Conservation (phyloP, 64 coral and sea anemone genomes). For the Pocillopora damicornis region DNA sequence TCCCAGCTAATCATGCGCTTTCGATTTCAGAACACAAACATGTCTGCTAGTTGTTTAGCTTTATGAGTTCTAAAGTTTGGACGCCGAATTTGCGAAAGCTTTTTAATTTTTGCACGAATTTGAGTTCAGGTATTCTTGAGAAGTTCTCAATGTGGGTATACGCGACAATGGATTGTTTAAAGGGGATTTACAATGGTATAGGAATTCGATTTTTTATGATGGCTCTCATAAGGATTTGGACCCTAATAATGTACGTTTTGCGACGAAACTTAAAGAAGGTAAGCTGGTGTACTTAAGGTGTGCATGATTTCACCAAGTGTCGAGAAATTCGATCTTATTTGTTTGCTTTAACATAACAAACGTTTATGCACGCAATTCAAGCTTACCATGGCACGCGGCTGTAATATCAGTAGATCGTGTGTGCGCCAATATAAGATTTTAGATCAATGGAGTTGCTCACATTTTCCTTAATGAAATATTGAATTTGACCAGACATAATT, state of each 20-base stretch:
- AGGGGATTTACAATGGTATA: conserved; percentile 38
- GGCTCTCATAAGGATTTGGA: conserved; percentile 57
- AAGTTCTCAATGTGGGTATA: conserved; percentile 41
- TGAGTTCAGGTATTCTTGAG: conserved; percentile 22
- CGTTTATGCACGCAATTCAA: conserved; percentile 11
- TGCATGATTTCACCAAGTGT: not conserved
- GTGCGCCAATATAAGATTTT: not conserved
- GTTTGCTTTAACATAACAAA: not conserved
- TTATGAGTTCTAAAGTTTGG: conserved; percentile 48
- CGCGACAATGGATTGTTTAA: conserved; percentile 54
- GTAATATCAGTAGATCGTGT: not conserved
- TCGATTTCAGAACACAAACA: conserved; percentile 42
- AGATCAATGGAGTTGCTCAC: not conserved
- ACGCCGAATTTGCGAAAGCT: conserved; percentile 34
- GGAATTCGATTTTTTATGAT: conserved; percentile 60
- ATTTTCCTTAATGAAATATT: conserved; percentile 25
- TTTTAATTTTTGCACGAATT: conserved; percentile 48
- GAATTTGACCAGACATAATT: not conserved
- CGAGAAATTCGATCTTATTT: not conserved
- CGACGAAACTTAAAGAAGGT: conserved; percentile 64
- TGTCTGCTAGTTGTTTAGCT: conserved; percentile 20
- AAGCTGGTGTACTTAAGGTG: not conserved
- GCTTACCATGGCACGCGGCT: conserved; percentile 19
- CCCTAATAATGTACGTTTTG: conserved; percentile 51
- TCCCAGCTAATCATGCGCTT: conserved; percentile 47